Percentiles rank a stretch among this genome's conserved stretches.
Evolutionary conservation across 2,797 vertebrate genomes (phyloP).

Genomic region (Carapus acus): DNA sequence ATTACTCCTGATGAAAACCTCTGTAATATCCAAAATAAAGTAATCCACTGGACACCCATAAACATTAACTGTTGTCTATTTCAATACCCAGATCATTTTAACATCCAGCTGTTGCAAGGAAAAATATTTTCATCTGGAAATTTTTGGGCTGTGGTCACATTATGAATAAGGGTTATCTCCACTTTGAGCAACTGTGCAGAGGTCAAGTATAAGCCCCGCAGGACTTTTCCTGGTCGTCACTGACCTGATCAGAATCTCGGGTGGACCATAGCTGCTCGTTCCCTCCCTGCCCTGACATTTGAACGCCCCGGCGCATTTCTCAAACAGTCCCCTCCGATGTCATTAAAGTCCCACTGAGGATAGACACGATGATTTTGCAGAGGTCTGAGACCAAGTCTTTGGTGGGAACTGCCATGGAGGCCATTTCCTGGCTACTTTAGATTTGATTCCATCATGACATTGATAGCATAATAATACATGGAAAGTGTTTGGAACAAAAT

Average conservation of each 20-base stretch:
- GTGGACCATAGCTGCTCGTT: slow-evolving; percentile 28
- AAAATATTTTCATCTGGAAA: slow-evolving; percentile 50
- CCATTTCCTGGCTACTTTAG: not conserved
- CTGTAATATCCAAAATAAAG: too few species aligned
- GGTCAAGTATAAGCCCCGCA: slow-evolving; percentile 45
- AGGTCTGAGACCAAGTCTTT: slow-evolving; percentile 15
- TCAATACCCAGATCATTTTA: slow-evolving; percentile 20
- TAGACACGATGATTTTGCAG: slow-evolving; percentile 12
- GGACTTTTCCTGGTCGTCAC: slow-evolving; percentile 39
- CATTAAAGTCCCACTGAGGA: slow-evolving; percentile 26
- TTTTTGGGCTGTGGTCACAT: slow-evolving; percentile 38
- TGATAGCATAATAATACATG: not conserved
- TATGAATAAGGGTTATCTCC: slow-evolving; percentile 51
- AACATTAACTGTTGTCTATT: not conserved
- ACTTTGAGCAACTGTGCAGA: slow-evolving; percentile 48
- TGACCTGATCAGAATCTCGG: slow-evolving; percentile 47
- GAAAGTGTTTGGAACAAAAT: slow-evolving; percentile 1
- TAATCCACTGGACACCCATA: slow-evolving; percentile 1
- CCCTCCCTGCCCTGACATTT: slow-evolving; percentile 26
- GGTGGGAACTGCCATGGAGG: slow-evolving; percentile 22
- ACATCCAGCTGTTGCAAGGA: slow-evolving; percentile 19
- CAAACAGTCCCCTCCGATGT: too few species aligned
- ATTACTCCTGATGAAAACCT: not conserved
- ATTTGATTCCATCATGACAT: slow-evolving; percentile 2
- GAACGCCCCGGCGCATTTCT: too few species aligned